These are phyloP conservation scores for Punctoribates punctum DNA, from an alignment of 2,888 invertebrate species.

Conservation along the genomic window DNA sequence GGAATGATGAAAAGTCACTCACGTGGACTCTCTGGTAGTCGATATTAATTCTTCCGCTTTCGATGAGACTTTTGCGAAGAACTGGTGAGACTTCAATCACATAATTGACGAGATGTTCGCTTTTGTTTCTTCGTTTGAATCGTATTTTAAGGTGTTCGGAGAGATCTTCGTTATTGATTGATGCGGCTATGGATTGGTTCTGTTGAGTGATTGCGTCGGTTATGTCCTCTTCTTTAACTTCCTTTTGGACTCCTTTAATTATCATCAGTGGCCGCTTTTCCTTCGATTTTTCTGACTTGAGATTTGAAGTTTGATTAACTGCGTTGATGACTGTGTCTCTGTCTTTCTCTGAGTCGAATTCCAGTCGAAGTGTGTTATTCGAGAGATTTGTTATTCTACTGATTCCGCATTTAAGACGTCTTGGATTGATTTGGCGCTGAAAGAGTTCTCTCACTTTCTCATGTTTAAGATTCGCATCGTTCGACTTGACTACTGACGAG, in stretches of 20 bases:
- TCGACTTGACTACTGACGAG: not conserved
- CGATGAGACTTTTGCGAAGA: not conserved
- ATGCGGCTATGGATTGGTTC: not conserved
- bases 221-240: not conserved
- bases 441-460: not conserved
- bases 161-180: not conserved
- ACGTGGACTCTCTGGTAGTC: not conserved
- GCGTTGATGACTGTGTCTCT: not conserved
- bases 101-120: not conserved
- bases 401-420: not conserved
- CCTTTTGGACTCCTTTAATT: not conserved
- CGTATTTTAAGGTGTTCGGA: not conserved
- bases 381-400: not conserved
- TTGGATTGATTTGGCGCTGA: not conserved
- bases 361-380: not conserved
- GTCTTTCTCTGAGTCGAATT: not conserved
- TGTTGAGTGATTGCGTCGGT: not conserved
- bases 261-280: not conserved
- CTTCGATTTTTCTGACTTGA: not conserved
- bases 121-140: not conserved
- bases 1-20: not conserved
- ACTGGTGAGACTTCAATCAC: not conserved
- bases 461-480: not conserved
- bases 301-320: not conserved
- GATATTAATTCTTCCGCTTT: not conserved